Evolutionary conservation across 2,113 vertebrate species (phyloP).

Genomic region (Elaphurus davidianus): DNA sequence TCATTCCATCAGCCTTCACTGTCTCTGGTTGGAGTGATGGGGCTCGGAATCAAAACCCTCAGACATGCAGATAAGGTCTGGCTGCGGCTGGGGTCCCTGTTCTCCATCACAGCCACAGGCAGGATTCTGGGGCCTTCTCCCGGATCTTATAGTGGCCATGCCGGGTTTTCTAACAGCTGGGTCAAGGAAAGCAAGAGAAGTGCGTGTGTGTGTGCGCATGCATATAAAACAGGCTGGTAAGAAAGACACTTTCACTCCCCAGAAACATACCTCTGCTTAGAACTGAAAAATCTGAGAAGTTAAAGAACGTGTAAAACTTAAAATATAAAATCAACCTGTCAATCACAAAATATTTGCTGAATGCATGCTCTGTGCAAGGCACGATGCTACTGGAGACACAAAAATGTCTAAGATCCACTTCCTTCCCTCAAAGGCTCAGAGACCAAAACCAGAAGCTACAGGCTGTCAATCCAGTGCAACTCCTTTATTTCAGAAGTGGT

Average conservation of each 20-base stretch:
- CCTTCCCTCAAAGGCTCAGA: neutral
- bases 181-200: neutral
- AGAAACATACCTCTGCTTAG: neutral
- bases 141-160: neutral
- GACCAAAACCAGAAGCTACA: neutral
- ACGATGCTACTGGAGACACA: neutral
- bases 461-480: neutral
- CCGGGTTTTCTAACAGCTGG: neutral
- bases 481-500: neutral
- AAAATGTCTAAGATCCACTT: neutral
- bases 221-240: neutral
- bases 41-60: neutral
- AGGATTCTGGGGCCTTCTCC: neutral
- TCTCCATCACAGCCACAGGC: neutral
- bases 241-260: neutral
- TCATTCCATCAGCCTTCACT: neutral
- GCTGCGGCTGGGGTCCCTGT: neutral
- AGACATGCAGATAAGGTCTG: neutral
- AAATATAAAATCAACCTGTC: neutral
- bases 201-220: fast-evolving
- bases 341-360: neutral
- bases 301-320: neutral
- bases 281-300: neutral
- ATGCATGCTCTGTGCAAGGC: neutral
- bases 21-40: neutral